A percentile compares a stretch with the other conserved stretches of the same genome.
phyloP scores from a whole-genome alignment of 2,797 vertebrate species.

The Crocodylus rhombifer region DNA sequence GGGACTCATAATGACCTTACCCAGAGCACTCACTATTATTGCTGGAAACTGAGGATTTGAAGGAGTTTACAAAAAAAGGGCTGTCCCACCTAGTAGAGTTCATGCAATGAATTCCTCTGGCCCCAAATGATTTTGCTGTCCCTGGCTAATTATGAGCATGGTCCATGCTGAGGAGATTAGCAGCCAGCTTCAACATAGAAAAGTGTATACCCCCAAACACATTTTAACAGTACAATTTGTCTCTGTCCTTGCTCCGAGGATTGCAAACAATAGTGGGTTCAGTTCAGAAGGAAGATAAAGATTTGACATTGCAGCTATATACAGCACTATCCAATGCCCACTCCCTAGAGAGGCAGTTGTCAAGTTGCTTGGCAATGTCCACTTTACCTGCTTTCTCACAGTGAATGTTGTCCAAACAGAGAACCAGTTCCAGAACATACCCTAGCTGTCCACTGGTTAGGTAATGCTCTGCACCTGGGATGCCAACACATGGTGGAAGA shows the following conservation, averaged over 20 bases:
- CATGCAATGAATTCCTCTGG: background rate
- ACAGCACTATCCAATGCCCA: background rate
- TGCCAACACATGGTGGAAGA: background rate
- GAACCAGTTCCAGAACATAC: background rate
- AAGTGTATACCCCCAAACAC: too few relatives aligned
- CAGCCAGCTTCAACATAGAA: background rate
- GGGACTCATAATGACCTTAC: background rate
- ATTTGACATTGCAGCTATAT: background rate
- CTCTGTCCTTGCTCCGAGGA: background rate
- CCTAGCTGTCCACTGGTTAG: background rate
- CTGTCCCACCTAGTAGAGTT: background rate
- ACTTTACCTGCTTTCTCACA: background rate
- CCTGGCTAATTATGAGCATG: background rate
- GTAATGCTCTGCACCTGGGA: background rate
- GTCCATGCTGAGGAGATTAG: background rate
- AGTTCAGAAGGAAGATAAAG: background rate
- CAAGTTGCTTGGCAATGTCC: background rate
- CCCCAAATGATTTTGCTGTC: background rate
- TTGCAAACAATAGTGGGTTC: background rate
- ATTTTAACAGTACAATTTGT: too few relatives aligned
- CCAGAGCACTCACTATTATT: background rate
- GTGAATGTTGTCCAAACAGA: background rate
- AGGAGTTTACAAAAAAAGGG: background rate
- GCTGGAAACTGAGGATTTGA: background rate
- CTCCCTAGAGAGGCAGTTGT: background rate